phyloP scores from a whole-genome alignment of 2,888 invertebrate species.

The Mythimna lalbum region DNA sequence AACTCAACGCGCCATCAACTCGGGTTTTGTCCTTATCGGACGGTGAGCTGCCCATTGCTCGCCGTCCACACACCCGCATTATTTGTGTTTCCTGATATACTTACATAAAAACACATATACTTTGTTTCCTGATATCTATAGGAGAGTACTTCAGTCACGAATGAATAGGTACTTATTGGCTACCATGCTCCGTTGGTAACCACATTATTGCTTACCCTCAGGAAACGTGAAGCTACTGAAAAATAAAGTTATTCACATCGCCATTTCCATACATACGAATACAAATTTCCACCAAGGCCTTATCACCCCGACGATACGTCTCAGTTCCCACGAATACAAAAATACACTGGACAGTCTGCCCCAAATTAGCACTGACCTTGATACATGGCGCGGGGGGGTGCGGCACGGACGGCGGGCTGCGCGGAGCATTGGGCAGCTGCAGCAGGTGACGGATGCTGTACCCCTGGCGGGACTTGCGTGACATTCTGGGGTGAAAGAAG shows the following conservation, averaged over 20 bases:
- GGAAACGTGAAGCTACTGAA: too few species aligned
- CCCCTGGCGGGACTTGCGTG: slow-evolving; percentile 86
- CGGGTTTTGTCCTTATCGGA: too few species aligned
- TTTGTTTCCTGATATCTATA: too few species aligned
- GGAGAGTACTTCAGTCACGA: too few species aligned
- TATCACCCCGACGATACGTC: neutral
- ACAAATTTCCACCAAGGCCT: neutral
- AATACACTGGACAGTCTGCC: slow-evolving; percentile 3
- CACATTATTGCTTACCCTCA: too few species aligned
- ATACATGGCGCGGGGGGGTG: slow-evolving; percentile 80
- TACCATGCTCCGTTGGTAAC: too few species aligned
- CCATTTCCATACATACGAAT: neutral
- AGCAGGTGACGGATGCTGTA: slow-evolving; percentile 89
- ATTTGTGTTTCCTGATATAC: too few species aligned
- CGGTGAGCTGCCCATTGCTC: too few species aligned
- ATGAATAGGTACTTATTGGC: too few species aligned
- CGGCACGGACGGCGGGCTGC: slow-evolving; percentile 78
- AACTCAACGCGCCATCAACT: too few species aligned
- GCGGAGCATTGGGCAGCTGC: slow-evolving; percentile 84
- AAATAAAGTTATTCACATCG: neutral
- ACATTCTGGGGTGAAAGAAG: slow-evolving; percentile 80
- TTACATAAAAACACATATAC: too few species aligned
- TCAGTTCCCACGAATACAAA: slow-evolving; percentile 5
- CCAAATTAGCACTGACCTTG: slow-evolving; percentile 78
- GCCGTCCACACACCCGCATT: too few species aligned